Conservation (phyloP, 2,888 invertebrate genomes). For the Pollenia angustigena region DNA sequence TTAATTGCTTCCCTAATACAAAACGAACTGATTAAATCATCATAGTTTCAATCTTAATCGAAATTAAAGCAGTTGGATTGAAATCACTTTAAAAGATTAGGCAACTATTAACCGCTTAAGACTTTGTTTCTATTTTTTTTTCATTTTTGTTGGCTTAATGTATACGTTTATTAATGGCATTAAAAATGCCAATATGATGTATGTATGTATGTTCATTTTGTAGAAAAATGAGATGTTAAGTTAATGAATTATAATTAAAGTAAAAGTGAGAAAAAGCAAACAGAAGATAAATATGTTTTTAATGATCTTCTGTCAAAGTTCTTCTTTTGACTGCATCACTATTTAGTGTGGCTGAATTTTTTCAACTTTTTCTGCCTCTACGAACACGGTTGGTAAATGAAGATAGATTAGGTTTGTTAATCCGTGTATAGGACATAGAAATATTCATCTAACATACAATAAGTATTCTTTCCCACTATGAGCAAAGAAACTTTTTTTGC, state of each 20-base stretch:
- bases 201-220: not conserved
- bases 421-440: too few relatives aligned
- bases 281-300: constrained; percentile 63
- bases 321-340: not conserved
- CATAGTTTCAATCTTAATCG: not conserved
- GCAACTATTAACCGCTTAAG: constrained; percentile 27
- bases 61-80: not conserved
- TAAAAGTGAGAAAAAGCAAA: not conserved
- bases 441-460: too few relatives aligned
- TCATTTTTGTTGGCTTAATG: not conserved
- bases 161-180: constrained; percentile 34
- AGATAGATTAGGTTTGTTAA: too few relatives aligned
- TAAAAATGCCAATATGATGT: constrained; percentile 19
- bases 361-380: not conserved
- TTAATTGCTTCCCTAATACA: too few relatives aligned
- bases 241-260: constrained; percentile 30
- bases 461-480: too few relatives aligned
- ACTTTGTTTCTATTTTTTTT: not conserved
- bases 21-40: too few relatives aligned
- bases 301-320: constrained; percentile 60
- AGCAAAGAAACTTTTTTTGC: too few relatives aligned
- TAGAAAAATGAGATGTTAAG: not conserved
- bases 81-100: constrained; percentile 40
- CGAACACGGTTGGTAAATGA: too few relatives aligned
- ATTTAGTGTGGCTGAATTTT: not conserved